Conservation (phyloP, 1,140 invertebrate species). For the Diachasmimorpha longicaudata region DNA sequence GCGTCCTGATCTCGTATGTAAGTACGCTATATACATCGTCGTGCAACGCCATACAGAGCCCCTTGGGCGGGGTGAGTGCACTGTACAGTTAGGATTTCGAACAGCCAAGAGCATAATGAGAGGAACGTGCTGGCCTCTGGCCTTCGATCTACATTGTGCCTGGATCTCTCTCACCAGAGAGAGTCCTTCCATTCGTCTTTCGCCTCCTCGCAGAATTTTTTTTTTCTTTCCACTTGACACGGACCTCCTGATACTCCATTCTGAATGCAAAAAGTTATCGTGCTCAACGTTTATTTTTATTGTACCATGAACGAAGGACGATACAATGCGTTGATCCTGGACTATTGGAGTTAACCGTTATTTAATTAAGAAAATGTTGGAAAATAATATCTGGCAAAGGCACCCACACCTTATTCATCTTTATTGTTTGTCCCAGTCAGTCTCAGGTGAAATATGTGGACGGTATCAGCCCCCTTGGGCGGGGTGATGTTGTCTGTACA, state of each 20-base stretch:
- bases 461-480: slow-evolving; percentile 38
- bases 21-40: not conserved
- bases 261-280: not conserved
- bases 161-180: slow-evolving; percentile 2
- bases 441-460: slow-evolving; percentile 18
- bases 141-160: slow-evolving; percentile 37
- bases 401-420: not conserved
- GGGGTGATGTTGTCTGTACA: slow-evolving; percentile 43
- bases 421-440: slow-evolving; percentile 10
- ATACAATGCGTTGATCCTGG: not conserved
- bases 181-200: slow-evolving; percentile 11
- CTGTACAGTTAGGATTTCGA: slow-evolving; percentile 53
- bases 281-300: not conserved
- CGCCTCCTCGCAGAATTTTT: slow-evolving; percentile 11
- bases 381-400: not conserved
- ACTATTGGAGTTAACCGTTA: not conserved
- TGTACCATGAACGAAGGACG: not conserved
- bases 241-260: not conserved
- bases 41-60: not conserved
- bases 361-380: not conserved
- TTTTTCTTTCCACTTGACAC: not conserved
- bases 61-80: slow-evolving; percentile 47
- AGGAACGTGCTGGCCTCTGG: slow-evolving; percentile 51
- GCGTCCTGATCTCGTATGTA: not conserved
- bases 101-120: slow-evolving; percentile 47